Base-by-base conservation (phyloP, 1,140 invertebrate species). In the Colletes gigas region DNA sequence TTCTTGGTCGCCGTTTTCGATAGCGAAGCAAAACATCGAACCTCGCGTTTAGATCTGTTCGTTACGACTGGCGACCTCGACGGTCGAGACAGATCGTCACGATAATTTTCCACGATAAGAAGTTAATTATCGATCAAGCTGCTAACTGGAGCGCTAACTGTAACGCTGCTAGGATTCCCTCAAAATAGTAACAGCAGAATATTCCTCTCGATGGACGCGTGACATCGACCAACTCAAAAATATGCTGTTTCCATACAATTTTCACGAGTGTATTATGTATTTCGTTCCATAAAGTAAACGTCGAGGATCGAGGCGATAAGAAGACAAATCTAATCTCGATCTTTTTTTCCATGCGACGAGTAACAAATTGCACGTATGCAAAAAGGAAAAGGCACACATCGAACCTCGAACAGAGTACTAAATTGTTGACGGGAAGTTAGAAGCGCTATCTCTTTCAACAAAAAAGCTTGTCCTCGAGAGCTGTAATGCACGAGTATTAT, bases 21-120 rank as follows among this genome's bases (percentile, higher is more conserved):
- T 70, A 70, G n/a, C 21, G 54, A 17, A 50, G 4, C 3, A 4
- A 41, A 71, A 19, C 55, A 63, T 62, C 41, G 21, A 57, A 50
- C 21, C 55, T 19, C 41, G 12, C 75, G 55, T 55, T 55, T 6
- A 30, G 17, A 21, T 39, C 14, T 10, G 44, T 14, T 8, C n/a
- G n/a, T 55, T 14, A 55, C 44, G 62, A 74, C 63, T 74, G 52
- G 0, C 14, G 1, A 17, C 0, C 21, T 15, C 19, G 19, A 39
- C 41, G 12, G 4, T 54, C 9, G 8, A 15, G 9, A 5, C 21
- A 52, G 52, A 75, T 80, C 55, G 74, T 67, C 54, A 9, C 72
- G 72, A 74, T 66, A 81, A 81, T 72, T 81, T 66, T 63, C 52
- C 30, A 21, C 83, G 77, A 76, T 81, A 81, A 73, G 41, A 10